These are phyloP conservation scores for Gallinago stenura DNA, from an alignment of 2,797 vertebrate species.

Conservation along the genomic window DNA sequence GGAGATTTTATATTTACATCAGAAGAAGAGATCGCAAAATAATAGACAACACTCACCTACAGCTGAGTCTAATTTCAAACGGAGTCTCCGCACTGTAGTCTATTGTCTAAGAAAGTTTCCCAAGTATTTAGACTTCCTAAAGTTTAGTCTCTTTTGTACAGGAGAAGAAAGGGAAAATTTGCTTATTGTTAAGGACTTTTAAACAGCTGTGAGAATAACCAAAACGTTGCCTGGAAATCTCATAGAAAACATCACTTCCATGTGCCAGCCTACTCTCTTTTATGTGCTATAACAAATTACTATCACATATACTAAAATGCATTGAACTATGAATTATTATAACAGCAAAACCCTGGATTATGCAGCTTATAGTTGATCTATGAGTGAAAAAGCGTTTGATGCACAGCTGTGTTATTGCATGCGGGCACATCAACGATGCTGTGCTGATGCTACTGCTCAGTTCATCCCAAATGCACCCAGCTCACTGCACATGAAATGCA, in stretches of 20 bases:
- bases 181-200: neutral
- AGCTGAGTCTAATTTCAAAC: constrained; percentile 11
- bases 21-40: neutral
- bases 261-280: neutral
- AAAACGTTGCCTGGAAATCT: neutral
- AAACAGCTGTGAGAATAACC: neutral
- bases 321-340: neutral
- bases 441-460: neutral
- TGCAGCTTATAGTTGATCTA: neutral
- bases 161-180: neutral
- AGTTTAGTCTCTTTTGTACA: neutral
- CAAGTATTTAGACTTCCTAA: neutral
- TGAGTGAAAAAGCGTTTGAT: neutral
- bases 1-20: neutral
- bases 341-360: neutral
- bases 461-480: neutral
- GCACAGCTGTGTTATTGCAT: neutral
- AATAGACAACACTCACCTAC: neutral
- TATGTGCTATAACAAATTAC: neutral
- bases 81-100: neutral
- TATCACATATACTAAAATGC: neutral
- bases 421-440: neutral
- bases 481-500: neutral
- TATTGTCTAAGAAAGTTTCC: neutral
- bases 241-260: neutral